Evolutionary conservation across 2,888 invertebrate species (phyloP), one percentile per base, ranked within the genome.

Genomic region (Pammene fasciana): DNA sequence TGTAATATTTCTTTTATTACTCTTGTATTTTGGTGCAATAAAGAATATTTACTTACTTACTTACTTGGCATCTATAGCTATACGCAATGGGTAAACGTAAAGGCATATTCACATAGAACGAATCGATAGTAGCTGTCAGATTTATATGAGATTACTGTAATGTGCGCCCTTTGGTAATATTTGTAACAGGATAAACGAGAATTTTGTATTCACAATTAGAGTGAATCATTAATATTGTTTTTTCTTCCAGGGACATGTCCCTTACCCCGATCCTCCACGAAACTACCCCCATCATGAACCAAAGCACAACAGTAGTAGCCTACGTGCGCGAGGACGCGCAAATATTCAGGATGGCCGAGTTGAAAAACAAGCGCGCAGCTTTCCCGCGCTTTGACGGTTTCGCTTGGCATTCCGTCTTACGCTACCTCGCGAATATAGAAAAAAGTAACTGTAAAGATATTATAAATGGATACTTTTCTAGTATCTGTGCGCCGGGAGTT

Each of bases 381-480:
- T 96, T 98, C 83, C 96, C 98, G 1, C 94, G 94, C n/a, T 96
- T 95, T 79, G 96, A 96, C 74, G 96, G 97, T 7, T 88, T 95
- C 8, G 95, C 96, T 10, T 94, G 95, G 94, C 93, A 95, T 75
- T 93, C 95, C 0, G 93, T 94, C 36, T 75, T 86, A 85, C 72
- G 90, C 84, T 80, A 91, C 85, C 16, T 92, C 87, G 75, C 85
- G 73, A 73, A 88, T 79, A 82, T 81, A n/a, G 80, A 86, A 61
- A 80, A 86, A 79, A 60, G 90, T 73, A 84, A 92, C 67, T 94
- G 94, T 56, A 84, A 84, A 48, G 78, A 83, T 9, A 85, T 86
- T 72, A 48, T 90, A 71, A 79, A 79, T 0, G 93, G 93, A 65
- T 97, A 96, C 85, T 97, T 97, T 78, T 86, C 88, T 0, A 89